Base-by-base conservation (phyloP, 1,140 invertebrate genomes). In the Nebria ingens region DNA sequence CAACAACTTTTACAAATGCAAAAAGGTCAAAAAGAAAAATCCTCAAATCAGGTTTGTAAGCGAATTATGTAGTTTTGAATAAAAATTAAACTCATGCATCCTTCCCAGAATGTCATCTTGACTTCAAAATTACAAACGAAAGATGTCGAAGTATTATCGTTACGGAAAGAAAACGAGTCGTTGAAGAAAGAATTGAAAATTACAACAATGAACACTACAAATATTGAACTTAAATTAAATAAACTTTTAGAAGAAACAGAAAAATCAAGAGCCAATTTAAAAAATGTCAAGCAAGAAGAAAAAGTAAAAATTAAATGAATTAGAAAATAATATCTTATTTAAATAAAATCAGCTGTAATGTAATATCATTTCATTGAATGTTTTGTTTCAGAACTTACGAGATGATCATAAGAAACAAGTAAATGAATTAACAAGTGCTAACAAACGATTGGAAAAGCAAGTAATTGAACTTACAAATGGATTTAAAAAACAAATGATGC, bases 401-500 rank as follows among this genome's bases (percentile, higher is more conserved):
- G 72, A 72, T 25, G 62, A 68, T 40, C 68, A 73, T 42, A 64
- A 66, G 54, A 74, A 71, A 57, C 21, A 73, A 23, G 61, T 73
- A 51, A 72, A 73, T 54, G 68, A 73, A 21, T 64, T 72, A 15
- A 67, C 59, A n/a, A 15, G 58, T 22, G 58, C 64, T 1, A 22
- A 74, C 6, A 76, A 73, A 61, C 67, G 62, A 58, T 52, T 74
- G 12, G 71, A 78, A 57, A 76, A 72, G 54, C 75, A 77, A 40
- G 69, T 71, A 54, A 54, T 60, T 0, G 75, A 79, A 63, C 56
- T 79, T 4, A 40, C 74, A 22, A 70, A 73, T 58, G 72, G 70
- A 2, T 76, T 75, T 54, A 77, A 74, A 61, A 78, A 76, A 57
- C 76, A 78, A 65, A 61, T 69, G 45, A 62, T 72, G 22, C 64